Base-by-base conservation (phyloP, 2,888 invertebrate species). In the Corythucha ciliata region DNA sequence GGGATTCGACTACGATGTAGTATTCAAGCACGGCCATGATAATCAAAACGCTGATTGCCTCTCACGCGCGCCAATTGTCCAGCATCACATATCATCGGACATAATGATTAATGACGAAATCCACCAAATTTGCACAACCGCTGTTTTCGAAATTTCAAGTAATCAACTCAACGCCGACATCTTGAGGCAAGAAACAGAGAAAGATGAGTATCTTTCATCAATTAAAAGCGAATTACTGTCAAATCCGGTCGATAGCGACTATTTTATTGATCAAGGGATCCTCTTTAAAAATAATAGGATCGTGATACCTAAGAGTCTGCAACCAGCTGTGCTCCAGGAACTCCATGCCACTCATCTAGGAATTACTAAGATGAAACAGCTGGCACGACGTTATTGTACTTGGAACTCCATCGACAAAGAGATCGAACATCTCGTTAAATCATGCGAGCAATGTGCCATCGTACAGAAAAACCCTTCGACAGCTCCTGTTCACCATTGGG, bases 401-500 rank as follows among this genome's bases (percentile, higher is more conserved):
- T 65, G 62, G 60, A n/a, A n/a, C n/a, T n/a, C n/a, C n/a, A 49
- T 61, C 2, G 62, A 64, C 39, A 39, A 37, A 29, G 58, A 59
- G 32, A 59, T 62, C 18, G 61, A 61, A 48, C 3, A 29, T 7
- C 29, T 60, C 2, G 60, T 60, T 7, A 25, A 27, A 14, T 16
- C n/a, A 26, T 41, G 41, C 26, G 14, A 26, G 27, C 26, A 24
- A 41, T 41, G 41, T 25, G 25, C 26, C 4, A 14, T 14, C 25
- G 27, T 41, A 24, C 25, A 41, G 26, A 41, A 41, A 27, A 41
- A 41, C 27, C 41, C 41, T 18, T 5, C 41, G 18, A 41, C 25
- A 41, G 41, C 41, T 7, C 25, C 41, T 8, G 16, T 41, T 16
- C 41, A 41, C 18, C n/a, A 24, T 16, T 41, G 41, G 25, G 41